These are phyloP conservation scores for Limanda limanda DNA, from an alignment of 2,113 vertebrate species.

Conservation along the genomic window DNA sequence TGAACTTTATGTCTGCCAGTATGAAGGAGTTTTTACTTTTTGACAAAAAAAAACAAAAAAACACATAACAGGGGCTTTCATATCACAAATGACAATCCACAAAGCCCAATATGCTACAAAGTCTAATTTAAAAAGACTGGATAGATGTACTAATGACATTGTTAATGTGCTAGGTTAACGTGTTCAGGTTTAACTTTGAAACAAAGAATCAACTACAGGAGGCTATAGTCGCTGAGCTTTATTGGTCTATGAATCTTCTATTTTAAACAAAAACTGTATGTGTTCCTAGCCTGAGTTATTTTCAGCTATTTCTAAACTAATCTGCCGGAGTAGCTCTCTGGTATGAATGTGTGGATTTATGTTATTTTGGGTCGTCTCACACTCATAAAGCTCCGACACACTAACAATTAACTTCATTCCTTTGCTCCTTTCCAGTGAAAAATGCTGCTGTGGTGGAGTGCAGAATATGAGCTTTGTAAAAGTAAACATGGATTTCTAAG, in stretches of 20 bases:
- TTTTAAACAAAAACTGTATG: slow-evolving; percentile 6
- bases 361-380: not conserved
- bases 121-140: slow-evolving; percentile 29
- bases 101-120: slow-evolving; percentile 27
- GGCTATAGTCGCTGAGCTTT: not conserved
- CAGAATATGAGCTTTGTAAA: not conserved
- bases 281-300: not conserved
- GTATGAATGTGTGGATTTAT: not conserved
- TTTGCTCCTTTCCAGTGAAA: not conserved
- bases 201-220: slow-evolving; percentile 17
- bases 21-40: too few relatives aligned
- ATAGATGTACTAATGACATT: slow-evolving; percentile 18
- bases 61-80: not conserved
- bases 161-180: too few relatives aligned
- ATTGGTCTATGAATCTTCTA: slow-evolving; percentile 7
- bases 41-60: not conserved
- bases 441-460: not conserved
- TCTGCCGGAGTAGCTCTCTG: not conserved
- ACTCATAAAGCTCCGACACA: not conserved
- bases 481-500: slow-evolving; percentile 10
- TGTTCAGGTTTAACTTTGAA: slow-evolving; percentile 20
- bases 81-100: not conserved
- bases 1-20: not conserved
- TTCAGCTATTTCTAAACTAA: not conserved
- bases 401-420: not conserved